phyloP scores from a whole-genome alignment of 2,797 vertebrate genomes.

The Mallotus villosus region DNA sequence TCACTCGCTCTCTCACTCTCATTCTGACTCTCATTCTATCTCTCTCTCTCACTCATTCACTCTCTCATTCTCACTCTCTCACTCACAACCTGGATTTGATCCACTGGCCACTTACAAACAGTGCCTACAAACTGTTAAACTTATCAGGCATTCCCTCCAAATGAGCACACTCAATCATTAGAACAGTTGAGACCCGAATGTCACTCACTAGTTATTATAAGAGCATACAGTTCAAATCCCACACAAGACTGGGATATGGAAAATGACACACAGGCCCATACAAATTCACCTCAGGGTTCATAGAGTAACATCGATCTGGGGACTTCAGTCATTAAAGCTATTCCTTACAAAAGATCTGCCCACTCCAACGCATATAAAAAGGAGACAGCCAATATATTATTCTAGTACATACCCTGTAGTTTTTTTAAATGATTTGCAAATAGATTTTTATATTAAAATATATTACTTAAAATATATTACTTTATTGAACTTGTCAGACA shows the following conservation, averaged over 20 bases:
- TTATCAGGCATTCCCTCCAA: conserved; percentile 7
- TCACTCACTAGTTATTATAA: neutral
- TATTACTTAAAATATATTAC: conserved; percentile 99
- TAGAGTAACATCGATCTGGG: conserved; percentile 48
- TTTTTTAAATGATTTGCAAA: conserved; percentile 78
- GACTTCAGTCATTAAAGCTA: conserved; percentile 60
- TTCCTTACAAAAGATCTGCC: conserved; percentile 67
- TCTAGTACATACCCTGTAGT: conserved; percentile 82
- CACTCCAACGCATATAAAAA: conserved; percentile 62
- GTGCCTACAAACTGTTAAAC: neutral
- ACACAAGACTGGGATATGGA: conserved; percentile 48
- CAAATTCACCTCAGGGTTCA: conserved; percentile 36
- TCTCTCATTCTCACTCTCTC: conserved; percentile 19
- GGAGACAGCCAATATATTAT: conserved; percentile 68
- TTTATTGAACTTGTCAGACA: conserved; percentile 84
- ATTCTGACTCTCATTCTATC: neutral
- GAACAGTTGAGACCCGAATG: conserved; percentile 1
- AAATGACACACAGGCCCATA: conserved; percentile 43
- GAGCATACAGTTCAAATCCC: conserved; percentile 33
- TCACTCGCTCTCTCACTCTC: conserved; percentile 6
- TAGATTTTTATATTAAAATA: conserved; percentile 91
- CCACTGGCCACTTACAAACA: conserved; percentile 3
- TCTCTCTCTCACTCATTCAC: neutral
- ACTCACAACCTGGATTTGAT: neutral
- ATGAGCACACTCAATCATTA: conserved; percentile 9